Conservation (phyloP, 2,888 invertebrate species). For the Spicauda simplicius region DNA sequence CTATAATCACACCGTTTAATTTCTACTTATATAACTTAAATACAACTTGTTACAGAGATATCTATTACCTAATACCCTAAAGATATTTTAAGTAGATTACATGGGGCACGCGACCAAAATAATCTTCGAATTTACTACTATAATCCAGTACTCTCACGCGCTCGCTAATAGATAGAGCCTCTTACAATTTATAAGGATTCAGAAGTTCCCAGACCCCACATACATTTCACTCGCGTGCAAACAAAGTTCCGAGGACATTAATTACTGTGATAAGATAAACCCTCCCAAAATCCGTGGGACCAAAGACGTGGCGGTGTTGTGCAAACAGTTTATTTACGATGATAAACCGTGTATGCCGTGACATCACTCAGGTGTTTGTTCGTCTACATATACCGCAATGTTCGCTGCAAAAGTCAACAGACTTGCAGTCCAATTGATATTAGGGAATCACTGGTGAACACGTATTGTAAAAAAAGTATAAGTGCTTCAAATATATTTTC, state of each 20-base stretch:
- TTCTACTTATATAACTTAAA: too few relatives aligned
- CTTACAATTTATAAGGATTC: constrained; percentile 5
- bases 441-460: too few relatives aligned
- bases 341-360: constrained; percentile 31
- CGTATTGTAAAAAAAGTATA: too few relatives aligned
- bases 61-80: too few relatives aligned
- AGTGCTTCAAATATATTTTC: too few relatives aligned
- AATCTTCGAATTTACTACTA: not conserved
- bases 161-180: constrained; percentile 1
- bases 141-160: not conserved
- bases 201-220: not conserved
- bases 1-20: too few relatives aligned
- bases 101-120: not conserved
- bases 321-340: constrained; percentile 32
- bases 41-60: too few relatives aligned
- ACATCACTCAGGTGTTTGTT: constrained; percentile 37
- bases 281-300: constrained; percentile 15
- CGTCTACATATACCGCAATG: constrained; percentile 1
- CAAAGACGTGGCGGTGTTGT: constrained; percentile 12
- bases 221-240: constrained; percentile 13
- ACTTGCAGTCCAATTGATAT: too few relatives aligned
- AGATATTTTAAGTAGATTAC: too few relatives aligned
- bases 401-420: not conserved
- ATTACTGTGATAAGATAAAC: constrained; percentile 25
- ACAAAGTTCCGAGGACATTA: constrained; percentile 24